phyloP scores from a whole-genome alignment of 2,113 vertebrate genomes.

The Oryzias javanicus region DNA sequence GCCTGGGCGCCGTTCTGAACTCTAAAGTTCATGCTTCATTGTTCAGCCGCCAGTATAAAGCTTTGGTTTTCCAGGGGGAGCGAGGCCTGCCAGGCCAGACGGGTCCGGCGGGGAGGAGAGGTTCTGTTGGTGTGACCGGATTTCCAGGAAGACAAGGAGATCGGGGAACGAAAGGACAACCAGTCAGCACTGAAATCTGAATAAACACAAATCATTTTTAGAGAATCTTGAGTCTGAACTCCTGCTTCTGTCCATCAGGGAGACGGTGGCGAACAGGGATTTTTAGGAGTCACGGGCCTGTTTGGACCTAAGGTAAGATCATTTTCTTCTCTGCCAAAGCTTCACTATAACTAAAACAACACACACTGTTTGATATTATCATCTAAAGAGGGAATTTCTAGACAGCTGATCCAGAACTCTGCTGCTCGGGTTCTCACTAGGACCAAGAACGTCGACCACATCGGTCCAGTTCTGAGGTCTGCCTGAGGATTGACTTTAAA shows the following conservation, averaged over 20 bases:
- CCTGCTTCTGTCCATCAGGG: conserved; percentile 75
- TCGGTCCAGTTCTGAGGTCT: too few relatives aligned
- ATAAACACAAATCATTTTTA: neutral
- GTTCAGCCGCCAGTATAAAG: too few relatives aligned
- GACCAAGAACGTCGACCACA: too few relatives aligned
- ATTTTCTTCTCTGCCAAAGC: neutral
- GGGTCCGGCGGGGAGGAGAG: conserved; percentile 85
- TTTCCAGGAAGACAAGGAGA: conserved; percentile 85
- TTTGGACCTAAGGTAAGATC: conserved; percentile 91
- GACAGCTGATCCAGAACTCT: too few relatives aligned
- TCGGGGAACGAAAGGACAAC: conserved; percentile 86
- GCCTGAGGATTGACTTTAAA: too few relatives aligned
- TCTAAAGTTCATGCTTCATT: too few relatives aligned
- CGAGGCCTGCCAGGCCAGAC: conserved; percentile 84
- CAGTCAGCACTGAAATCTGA: conserved; percentile 73
- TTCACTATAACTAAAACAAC: neutral
- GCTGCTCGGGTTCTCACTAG: too few relatives aligned
- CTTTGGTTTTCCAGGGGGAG: conserved; percentile 81
- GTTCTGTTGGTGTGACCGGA: conserved; percentile 81
- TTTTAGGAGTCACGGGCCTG: conserved; percentile 85
- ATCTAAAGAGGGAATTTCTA: too few relatives aligned
- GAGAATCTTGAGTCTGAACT: neutral
- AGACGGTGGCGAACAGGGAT: conserved; percentile 84
- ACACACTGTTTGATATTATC: too few relatives aligned
- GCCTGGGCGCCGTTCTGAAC: too few relatives aligned